A percentile compares a stretch with the other conserved stretches of the same genome.
phyloP scores from a whole-genome alignment of 2,113 vertebrate genomes.

The Spermophilus dauricus region DNA sequence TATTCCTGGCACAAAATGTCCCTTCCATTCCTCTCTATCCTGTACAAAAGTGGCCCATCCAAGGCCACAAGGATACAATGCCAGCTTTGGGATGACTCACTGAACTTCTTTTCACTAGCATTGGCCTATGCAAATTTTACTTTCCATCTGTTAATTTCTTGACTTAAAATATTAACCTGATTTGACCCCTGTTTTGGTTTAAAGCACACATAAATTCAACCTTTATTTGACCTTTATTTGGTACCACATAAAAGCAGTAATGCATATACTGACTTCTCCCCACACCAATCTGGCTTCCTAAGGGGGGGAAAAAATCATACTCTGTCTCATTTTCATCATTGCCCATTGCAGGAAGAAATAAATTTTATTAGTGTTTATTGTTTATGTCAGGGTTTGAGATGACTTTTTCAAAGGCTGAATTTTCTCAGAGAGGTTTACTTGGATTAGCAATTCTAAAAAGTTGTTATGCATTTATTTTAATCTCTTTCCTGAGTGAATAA shows the following conservation, averaged over 20 bases:
- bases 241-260: background rate
- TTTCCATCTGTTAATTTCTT: background rate
- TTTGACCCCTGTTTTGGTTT: constrained; percentile 29
- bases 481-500: constrained; percentile 76
- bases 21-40: background rate
- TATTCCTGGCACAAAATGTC: background rate
- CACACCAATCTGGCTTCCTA: constrained; percentile 28
- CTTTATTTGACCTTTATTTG: background rate
- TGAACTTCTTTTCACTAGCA: background rate
- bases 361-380: constrained; percentile 66
- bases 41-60: background rate
- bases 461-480: constrained; percentile 80
- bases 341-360: constrained; percentile 53
- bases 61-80: background rate
- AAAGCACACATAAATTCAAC: constrained; percentile 15
- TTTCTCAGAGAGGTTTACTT: constrained; percentile 67
- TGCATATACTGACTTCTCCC: background rate
- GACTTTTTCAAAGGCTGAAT: constrained; percentile 67
- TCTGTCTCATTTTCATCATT: constrained; percentile 50
- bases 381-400: constrained; percentile 67
- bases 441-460: constrained; percentile 75
- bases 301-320: background rate
- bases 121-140: background rate
- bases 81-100: background rate
- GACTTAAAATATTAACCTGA: constrained; percentile 10